phyloP scores from a whole-genome alignment of 92 coral and sea anemone genomes.

The Heliopora coerulea region DNA sequence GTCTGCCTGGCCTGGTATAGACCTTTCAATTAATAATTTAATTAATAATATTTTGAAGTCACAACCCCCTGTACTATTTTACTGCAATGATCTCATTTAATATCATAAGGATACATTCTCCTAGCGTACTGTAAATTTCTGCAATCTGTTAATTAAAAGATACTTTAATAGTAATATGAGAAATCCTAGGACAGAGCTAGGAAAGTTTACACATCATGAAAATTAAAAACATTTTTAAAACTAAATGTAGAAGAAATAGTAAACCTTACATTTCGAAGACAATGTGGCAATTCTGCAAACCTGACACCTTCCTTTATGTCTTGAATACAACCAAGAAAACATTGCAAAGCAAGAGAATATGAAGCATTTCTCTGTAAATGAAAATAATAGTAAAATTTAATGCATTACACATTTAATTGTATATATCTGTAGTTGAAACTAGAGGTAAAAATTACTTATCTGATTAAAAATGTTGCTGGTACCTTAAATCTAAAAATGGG shows the following conservation, averaged over 20 bases:
- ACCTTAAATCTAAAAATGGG: constrained; percentile 33
- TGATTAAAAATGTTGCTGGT: neutral
- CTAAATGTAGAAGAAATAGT: too few relatives aligned
- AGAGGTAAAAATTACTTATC: constrained; percentile 3
- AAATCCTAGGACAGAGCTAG: too few relatives aligned
- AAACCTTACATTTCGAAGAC: constrained; percentile 82
- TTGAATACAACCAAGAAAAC: constrained; percentile 87
- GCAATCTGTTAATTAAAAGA: constrained; percentile 78
- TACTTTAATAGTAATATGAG: too few relatives aligned
- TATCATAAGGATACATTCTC: constrained; percentile 94
- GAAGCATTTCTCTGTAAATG: constrained; percentile 69
- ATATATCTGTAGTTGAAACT: neutral
- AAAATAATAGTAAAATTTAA: neutral
- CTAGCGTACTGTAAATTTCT: constrained; percentile 80
- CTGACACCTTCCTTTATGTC: constrained; percentile 73
- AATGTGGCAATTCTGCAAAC: constrained; percentile 83
- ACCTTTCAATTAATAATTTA: too few relatives aligned
- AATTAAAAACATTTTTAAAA: too few relatives aligned
- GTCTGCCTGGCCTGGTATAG: too few relatives aligned
- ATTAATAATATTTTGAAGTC: too few relatives aligned
- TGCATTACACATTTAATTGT: too few relatives aligned
- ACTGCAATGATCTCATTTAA: too few relatives aligned
- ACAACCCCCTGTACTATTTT: too few relatives aligned
- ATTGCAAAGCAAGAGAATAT: constrained; percentile 68
- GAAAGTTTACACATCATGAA: too few relatives aligned